Conservation (phyloP, 1,140 invertebrate species). For the Calosoma granatense region DNA sequence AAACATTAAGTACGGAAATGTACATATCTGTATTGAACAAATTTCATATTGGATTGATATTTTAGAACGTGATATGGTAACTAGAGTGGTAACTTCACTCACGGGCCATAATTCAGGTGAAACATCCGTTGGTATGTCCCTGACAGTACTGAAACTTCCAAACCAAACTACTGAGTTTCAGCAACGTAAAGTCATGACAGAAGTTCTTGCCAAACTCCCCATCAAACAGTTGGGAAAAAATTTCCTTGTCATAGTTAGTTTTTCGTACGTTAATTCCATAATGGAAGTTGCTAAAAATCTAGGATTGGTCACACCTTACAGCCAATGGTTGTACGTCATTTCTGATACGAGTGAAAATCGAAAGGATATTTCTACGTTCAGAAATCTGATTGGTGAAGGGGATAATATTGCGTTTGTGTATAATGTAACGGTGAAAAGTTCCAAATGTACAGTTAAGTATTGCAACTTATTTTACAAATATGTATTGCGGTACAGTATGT, state of each 20-base stretch:
- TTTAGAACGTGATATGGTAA: slow-evolving; percentile 49
- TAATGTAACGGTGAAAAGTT: slow-evolving; percentile 47
- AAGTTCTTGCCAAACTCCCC: slow-evolving; percentile 41
- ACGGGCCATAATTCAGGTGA: slow-evolving; percentile 34
- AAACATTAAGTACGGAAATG: slow-evolving; percentile 51
- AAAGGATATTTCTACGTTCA: slow-evolving; percentile 40
- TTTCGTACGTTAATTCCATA: slow-evolving; percentile 41
- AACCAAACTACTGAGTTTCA: slow-evolving; percentile 37
- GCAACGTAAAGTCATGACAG: slow-evolving; percentile 38
- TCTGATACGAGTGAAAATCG: slow-evolving; percentile 42
- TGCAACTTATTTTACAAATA: not conserved
- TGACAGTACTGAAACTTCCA: slow-evolving; percentile 45
- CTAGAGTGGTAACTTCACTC: slow-evolving; percentile 46
- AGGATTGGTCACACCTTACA: slow-evolving; percentile 53
- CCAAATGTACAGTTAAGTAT: slow-evolving; percentile 41
- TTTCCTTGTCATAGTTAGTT: slow-evolving; percentile 31
- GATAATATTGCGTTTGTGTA: slow-evolving; percentile 74
- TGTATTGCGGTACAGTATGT: slow-evolving; percentile 6
- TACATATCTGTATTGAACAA: not conserved
- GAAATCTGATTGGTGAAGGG: slow-evolving; percentile 56
- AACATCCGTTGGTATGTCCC: slow-evolving; percentile 32
- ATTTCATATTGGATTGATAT: not conserved
- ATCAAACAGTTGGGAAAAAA: slow-evolving; percentile 37
- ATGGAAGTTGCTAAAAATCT: slow-evolving; percentile 54
- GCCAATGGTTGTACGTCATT: slow-evolving; percentile 72